A percentile compares a stretch with the other conserved stretches of the same genome.
phyloP scores from a whole-genome alignment of 37 sponge, comb jelly and placozoan genomes.

The Tethya wilhelma region DNA sequence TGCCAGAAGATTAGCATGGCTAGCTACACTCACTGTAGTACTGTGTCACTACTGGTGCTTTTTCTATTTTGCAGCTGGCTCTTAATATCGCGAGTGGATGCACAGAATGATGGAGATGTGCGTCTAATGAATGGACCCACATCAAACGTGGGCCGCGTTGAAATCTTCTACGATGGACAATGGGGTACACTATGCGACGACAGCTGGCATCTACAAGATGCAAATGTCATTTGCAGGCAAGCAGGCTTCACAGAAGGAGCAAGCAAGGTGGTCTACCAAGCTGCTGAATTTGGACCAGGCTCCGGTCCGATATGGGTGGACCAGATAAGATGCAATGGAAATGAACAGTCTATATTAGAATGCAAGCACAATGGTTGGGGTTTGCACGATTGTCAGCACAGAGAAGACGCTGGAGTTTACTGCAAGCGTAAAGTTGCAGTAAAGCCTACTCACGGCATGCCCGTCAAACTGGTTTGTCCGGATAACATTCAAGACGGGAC shows the following conservation, averaged over 20 bases:
- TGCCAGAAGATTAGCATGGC: too few species aligned
- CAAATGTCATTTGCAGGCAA: constrained; percentile 66
- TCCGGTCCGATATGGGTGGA: constrained; percentile 68
- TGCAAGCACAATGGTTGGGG: constrained; percentile 56
- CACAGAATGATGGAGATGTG: constrained; percentile 40
- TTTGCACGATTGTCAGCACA: constrained; percentile 49
- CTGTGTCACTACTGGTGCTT: too few species aligned
- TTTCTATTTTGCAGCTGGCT: too few species aligned
- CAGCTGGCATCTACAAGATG: constrained; percentile 36
- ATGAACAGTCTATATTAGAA: constrained; percentile 23
- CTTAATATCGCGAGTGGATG: too few species aligned
- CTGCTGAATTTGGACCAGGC: constrained; percentile 45
- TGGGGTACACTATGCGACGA: constrained; percentile 91
- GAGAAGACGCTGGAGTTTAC: constrained; percentile 70
- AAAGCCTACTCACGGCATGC: constrained; percentile 14
- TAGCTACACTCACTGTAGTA: too few species aligned
- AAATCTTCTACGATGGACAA: constrained; percentile 49
- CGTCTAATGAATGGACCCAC: constrained; percentile 36
- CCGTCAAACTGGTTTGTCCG: constrained; percentile 64
- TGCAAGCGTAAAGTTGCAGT: constrained; percentile 23
- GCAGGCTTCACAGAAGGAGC: constrained; percentile 53
- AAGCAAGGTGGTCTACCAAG: not conserved
- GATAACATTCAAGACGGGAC: not conserved
- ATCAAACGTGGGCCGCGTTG: constrained; percentile 61
- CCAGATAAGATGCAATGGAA: constrained; percentile 46